Conservation (phyloP, 2,113 vertebrate species). For the Scatophagus argus region DNA sequence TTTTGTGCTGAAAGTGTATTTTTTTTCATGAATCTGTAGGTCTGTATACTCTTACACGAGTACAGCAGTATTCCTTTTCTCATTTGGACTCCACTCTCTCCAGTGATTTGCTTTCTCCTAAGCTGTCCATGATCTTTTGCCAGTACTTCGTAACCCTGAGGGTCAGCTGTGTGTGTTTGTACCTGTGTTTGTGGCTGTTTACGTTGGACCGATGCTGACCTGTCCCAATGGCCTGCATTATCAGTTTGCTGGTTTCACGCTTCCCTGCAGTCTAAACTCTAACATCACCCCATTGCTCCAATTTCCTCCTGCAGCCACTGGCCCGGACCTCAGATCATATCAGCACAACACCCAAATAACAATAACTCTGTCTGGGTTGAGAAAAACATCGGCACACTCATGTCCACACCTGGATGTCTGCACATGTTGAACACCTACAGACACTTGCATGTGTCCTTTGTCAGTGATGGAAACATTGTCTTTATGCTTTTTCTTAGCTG, state of each 20-base stretch:
- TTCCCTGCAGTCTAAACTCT: constrained; percentile 41
- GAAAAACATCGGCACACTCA: neutral
- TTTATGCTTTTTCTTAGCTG: constrained; percentile 21
- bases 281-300: constrained; percentile 31
- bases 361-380: constrained; percentile 15
- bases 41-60: neutral
- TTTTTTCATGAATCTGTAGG: constrained; percentile 3
- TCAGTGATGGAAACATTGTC: constrained; percentile 40
- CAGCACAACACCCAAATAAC: constrained; percentile 36
- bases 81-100: neutral
- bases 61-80: constrained; percentile 9
- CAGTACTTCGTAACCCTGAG: constrained; percentile 32
- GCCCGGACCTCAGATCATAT: constrained; percentile 52
- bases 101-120: constrained; percentile 29
- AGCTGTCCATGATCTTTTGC: constrained; percentile 10
- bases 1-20: neutral
- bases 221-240: constrained; percentile 25
- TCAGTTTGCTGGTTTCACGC: constrained; percentile 16
- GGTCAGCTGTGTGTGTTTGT: constrained; percentile 18
- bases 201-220: constrained; percentile 31
- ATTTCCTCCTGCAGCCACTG: constrained; percentile 47
- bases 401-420: neutral
- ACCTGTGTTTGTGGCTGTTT: constrained; percentile 28
- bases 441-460: neutral
- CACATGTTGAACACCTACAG: constrained; percentile 5